Percentiles rank a stretch among this genome's conserved stretches.
Conservation (phyloP, 1,140 invertebrate genomes). For the Bombyx mandarina region DNA sequence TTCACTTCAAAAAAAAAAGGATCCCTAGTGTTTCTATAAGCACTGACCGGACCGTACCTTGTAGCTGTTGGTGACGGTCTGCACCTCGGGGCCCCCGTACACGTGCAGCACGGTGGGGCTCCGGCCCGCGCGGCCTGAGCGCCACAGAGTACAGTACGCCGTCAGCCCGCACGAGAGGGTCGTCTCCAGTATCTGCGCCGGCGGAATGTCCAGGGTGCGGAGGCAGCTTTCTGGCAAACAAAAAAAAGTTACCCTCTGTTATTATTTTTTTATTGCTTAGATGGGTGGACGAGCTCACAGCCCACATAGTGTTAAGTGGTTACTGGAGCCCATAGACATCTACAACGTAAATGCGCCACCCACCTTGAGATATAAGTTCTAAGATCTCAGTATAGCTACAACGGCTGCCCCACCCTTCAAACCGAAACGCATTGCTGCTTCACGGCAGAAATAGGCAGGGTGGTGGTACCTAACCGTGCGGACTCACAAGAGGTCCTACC, state of each 20-base stretch:
- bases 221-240: conserved; percentile 28
- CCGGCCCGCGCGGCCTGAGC: conserved; percentile 82
- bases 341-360: too few relatives aligned
- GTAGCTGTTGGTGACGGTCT: conserved; percentile 96
- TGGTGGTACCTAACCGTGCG: too few relatives aligned
- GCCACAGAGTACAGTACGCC: conserved; percentile 94
- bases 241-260: background rate
- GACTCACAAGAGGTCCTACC: too few relatives aligned
- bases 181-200: conserved; percentile 42
- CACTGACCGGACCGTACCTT: conserved; percentile 73
- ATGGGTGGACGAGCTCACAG: background rate
- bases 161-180: conserved; percentile 65
- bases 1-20: background rate
- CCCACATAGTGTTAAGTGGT: too few relatives aligned
- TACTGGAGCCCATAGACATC: too few relatives aligned
- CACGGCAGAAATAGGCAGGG: too few relatives aligned
- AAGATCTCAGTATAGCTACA: too few relatives aligned
- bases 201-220: conserved; percentile 21
- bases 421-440: too few relatives aligned
- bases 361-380: too few relatives aligned
- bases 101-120: conserved; percentile 97
- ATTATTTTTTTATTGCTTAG: background rate
- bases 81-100: conserved; percentile 98
- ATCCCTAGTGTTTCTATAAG: too few relatives aligned
- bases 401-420: too few relatives aligned